These are phyloP conservation scores for Amaurobius ferox DNA, from an alignment of 2,888 invertebrate species.

Conservation along the genomic window DNA sequence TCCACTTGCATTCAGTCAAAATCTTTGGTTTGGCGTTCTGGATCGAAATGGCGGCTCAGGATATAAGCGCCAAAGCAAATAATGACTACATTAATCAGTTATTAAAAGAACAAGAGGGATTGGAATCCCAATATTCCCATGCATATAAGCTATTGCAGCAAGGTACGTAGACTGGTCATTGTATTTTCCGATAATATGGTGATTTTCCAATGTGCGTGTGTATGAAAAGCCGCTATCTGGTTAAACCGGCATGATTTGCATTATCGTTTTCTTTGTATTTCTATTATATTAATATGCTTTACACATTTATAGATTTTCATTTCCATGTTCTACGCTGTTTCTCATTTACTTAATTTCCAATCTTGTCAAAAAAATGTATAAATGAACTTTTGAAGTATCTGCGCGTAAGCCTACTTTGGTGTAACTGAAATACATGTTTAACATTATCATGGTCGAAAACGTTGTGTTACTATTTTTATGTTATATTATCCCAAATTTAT, in stretches of 20 bases:
- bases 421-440: not conserved
- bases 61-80: slow-evolving; percentile 55
- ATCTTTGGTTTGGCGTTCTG: slow-evolving; percentile 52
- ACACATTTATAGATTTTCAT: not conserved
- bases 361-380: not conserved
- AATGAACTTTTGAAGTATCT: not conserved
- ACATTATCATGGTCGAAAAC: not conserved
- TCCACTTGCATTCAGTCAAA: slow-evolving; percentile 18
- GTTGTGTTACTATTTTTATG: no score
- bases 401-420: slow-evolving; percentile 40
- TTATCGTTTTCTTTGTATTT: not conserved
- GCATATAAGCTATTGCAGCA: slow-evolving; percentile 55
- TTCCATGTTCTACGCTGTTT: not conserved
- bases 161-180: slow-evolving; percentile 25
- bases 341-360: not conserved
- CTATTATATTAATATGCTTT: not conserved
- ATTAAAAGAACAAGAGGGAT: slow-evolving; percentile 45
- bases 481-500: no score
- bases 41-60: slow-evolving; percentile 61
- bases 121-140: slow-evolving; percentile 35
- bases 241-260: not conserved
- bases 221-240: not conserved
- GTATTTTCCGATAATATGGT: not conserved
- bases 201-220: not conserved
- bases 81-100: slow-evolving; percentile 60